These are phyloP conservation scores for Euzetes globulus DNA, from an alignment of 2,888 invertebrate genomes.

Conservation along the genomic window DNA sequence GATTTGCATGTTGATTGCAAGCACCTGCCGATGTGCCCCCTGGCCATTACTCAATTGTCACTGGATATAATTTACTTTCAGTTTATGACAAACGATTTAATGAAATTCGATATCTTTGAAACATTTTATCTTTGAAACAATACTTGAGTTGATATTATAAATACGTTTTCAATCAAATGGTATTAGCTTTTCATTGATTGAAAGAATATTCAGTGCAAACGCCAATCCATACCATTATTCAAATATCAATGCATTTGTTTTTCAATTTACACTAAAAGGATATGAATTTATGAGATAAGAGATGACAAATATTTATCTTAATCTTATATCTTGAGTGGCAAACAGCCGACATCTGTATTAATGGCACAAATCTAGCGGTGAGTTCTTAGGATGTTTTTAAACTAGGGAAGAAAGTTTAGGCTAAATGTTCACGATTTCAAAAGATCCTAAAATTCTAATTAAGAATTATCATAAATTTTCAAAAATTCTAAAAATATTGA, in stretches of 20 bases:
- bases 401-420: neutral
- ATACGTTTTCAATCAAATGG: neutral
- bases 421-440: too few species aligned
- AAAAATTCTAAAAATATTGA: too few species aligned
- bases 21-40: too few species aligned
- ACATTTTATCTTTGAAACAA: neutral
- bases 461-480: too few species aligned
- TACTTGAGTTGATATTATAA: neutral
- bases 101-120: too few species aligned
- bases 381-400: neutral
- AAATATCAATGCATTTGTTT: neutral
- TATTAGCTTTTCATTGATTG: neutral
- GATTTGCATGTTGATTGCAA: too few species aligned
- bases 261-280: neutral
- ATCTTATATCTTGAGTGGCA: neutral
- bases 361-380: neutral
- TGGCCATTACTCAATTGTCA: too few species aligned
- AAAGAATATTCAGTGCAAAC: neutral
- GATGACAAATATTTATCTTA: slow-evolving; percentile 17
- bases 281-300: neutral
- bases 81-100: too few species aligned
- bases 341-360: neutral
- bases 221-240: neutral
- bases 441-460: too few species aligned
- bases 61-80: too few species aligned